Conservation (phyloP, 1,140 invertebrate species). For the Leucophenga varia region DNA sequence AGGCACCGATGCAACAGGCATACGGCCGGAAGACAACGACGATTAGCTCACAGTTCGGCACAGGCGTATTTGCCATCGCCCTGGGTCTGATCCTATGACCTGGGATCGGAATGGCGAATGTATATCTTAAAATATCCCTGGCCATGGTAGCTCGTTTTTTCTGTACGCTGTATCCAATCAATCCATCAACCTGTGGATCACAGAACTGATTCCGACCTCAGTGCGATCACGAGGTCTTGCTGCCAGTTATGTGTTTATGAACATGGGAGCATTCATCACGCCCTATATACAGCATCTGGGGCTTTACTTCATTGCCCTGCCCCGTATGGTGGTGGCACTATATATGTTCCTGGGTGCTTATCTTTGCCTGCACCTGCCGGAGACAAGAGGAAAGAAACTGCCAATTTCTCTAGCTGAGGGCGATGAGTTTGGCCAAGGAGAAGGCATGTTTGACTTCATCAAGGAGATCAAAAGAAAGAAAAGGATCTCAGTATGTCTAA, state of each 20-base stretch:
- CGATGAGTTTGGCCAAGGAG: constrained; percentile 62
- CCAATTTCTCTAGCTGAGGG: constrained; percentile 63
- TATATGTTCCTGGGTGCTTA: constrained; percentile 60
- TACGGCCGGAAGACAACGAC: constrained; percentile 61
- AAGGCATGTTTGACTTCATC: constrained; percentile 49
- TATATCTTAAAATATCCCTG: too few species aligned
- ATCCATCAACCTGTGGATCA: constrained; percentile 64
- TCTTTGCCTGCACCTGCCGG: constrained; percentile 62
- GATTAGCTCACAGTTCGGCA: constrained; percentile 55
- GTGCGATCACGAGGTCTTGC: constrained; percentile 62
- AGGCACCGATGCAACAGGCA: constrained; percentile 60
- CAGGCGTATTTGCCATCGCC: constrained; percentile 57
- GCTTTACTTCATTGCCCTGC: constrained; percentile 57
- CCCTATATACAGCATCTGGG: constrained; percentile 51
- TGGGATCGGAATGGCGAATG: too few species aligned
- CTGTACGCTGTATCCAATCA: constrained; percentile 65
- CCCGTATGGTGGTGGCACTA: constrained; percentile 59
- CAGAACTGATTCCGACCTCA: constrained; percentile 66
- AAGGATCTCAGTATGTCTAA: too few species aligned
- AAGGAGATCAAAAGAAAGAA: too few species aligned
- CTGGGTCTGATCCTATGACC: constrained; percentile 38
- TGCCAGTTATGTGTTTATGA: constrained; percentile 59
- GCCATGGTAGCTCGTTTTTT: constrained; percentile 62
- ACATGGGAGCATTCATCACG: constrained; percentile 49
- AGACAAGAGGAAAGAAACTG: constrained; percentile 60